Conservation (phyloP, 2,797 vertebrate species). For the Paguma larvata region DNA sequence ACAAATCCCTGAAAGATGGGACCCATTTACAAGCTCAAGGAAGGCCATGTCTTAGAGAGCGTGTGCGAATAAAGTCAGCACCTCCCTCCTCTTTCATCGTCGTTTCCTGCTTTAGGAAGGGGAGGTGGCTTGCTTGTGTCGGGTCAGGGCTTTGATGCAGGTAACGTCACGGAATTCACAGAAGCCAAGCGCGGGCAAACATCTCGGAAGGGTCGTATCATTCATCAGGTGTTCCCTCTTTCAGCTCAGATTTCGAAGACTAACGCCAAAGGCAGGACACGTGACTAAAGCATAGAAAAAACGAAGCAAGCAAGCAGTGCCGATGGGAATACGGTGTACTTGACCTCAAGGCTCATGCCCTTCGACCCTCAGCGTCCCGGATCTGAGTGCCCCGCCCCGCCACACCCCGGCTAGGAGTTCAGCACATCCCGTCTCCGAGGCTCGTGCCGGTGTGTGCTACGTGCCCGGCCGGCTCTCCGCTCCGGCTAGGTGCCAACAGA, state of each 20-base stretch:
- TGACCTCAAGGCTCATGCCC: neutral
- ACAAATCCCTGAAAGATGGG: neutral
- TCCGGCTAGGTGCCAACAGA: neutral
- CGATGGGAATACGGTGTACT: rapidly evolving
- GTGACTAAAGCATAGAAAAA: neutral
- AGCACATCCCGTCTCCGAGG: rapidly evolving
- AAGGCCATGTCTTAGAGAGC: rapidly evolving
- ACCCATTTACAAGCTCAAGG: neutral
- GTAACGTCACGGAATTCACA: neutral
- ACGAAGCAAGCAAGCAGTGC: neutral
- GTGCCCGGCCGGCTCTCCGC: too few relatives aligned
- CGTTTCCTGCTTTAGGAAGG: neutral
- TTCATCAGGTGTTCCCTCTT: neutral
- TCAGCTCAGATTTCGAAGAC: neutral
- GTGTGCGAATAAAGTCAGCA: neutral
- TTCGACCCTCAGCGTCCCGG: rapidly evolving
- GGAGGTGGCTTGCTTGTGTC: neutral
- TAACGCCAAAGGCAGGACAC: neutral
- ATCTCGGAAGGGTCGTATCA: neutral
- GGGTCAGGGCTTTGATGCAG: neutral
- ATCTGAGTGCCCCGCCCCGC: neutral
- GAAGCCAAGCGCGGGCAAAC: neutral
- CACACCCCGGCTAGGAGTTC: rapidly evolving
- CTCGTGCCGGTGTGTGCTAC: too few relatives aligned
- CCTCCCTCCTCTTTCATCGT: neutral